These are phyloP conservation scores for Aplodontia rufa DNA, from an alignment of 2,113 vertebrate species.

Conservation along the genomic window DNA sequence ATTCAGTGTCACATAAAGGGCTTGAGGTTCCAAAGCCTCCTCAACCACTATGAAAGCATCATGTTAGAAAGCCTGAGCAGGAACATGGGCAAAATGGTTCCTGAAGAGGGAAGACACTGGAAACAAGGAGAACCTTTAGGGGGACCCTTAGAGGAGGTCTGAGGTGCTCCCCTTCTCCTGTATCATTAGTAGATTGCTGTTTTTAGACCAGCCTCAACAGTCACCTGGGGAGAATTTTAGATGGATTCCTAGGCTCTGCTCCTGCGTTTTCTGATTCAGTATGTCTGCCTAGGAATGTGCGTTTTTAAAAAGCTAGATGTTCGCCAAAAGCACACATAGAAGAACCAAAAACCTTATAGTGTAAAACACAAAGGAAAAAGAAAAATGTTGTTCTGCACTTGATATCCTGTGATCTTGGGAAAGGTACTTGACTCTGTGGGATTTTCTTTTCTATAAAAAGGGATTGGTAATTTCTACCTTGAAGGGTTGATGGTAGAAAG, in stretches of 20 bases:
- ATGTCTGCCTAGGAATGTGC: neutral
- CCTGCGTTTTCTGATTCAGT: conserved; percentile 34
- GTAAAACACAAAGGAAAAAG: neutral
- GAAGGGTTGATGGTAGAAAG: neutral
- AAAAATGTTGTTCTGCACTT: neutral
- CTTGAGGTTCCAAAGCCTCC: neutral
- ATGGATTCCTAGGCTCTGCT: neutral
- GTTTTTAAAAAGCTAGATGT: neutral
- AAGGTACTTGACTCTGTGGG: neutral
- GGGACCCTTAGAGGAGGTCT: neutral
- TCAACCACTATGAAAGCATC: neutral
- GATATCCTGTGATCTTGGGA: neutral
- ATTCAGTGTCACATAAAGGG: neutral
- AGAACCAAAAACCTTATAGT: neutral
- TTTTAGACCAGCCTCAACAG: neutral
- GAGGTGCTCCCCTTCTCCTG: neutral
- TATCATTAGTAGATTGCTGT: neutral
- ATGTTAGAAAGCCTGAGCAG: neutral
- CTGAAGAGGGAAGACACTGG: neutral
- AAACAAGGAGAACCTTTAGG: neutral
- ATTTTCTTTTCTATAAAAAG: neutral
- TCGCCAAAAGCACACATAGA: neutral
- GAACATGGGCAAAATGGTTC: neutral
- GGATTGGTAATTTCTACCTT: neutral
- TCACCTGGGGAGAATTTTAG: neutral